A percentile compares a stretch with the other conserved stretches of the same genome.
Evolutionary conservation across 2,888 invertebrate species (phyloP).

Genomic region (Eilema caniola): DNA sequence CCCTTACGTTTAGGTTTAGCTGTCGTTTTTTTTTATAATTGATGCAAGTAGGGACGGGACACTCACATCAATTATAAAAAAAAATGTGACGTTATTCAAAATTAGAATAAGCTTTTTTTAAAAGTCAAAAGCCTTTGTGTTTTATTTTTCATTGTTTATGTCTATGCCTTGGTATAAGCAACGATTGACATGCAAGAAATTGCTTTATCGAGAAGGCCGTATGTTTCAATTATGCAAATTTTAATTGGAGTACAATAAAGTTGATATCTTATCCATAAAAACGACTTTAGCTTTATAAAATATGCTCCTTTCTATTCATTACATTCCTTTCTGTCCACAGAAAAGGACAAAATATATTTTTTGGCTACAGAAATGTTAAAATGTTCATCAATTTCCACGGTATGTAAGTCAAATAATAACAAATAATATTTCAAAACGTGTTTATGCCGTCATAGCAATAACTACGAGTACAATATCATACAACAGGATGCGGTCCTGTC

Average conservation of each 20-base stretch:
- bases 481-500: constrained; percentile 36
- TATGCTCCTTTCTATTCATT: too few relatives aligned
- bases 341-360: too few relatives aligned
- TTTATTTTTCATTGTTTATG: not conserved
- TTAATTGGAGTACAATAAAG: constrained; percentile 2
- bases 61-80: not conserved
- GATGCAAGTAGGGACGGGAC: too few relatives aligned
- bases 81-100: not conserved
- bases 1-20: too few relatives aligned
- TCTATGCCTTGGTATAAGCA: not conserved
- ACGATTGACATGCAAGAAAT: constrained; percentile 1
- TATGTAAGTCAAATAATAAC: not conserved
- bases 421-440: not conserved
- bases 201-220: not conserved
- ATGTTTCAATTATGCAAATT: not conserved
- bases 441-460: constrained; percentile 11
- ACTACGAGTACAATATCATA: constrained; percentile 2
- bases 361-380: too few relatives aligned
- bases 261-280: not conserved
- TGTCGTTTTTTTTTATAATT: too few relatives aligned
- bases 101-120: not conserved
- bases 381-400: too few relatives aligned
- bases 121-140: not conserved
- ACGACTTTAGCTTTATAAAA: not conserved
- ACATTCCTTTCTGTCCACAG: too few relatives aligned